phyloP scores from a whole-genome alignment of 2,113 vertebrate genomes.

The Rhombomys opimus region DNA sequence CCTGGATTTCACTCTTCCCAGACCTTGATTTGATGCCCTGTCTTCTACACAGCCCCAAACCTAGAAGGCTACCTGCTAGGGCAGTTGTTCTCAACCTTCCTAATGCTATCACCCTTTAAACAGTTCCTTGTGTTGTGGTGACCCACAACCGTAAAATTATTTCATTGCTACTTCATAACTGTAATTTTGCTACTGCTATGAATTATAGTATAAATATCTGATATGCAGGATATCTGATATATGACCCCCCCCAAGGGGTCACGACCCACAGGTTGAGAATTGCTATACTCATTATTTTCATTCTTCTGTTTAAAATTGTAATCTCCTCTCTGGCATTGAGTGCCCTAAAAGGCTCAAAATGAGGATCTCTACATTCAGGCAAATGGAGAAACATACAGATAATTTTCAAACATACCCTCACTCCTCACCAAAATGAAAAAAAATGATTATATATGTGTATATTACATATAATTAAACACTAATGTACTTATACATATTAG shows the following conservation, averaged over 20 bases:
- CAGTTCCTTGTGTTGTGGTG: not conserved
- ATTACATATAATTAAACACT: no score
- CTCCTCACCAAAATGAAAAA: not conserved
- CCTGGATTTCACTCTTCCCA: not conserved
- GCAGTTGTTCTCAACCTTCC: not conserved
- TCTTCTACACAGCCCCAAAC: not conserved
- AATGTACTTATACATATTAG: not conserved
- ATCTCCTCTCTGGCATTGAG: not conserved
- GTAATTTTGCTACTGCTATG: not conserved
- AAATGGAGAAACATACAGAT: conserved; percentile 3
- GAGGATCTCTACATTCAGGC: conserved; percentile 1
- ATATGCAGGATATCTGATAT: not conserved
- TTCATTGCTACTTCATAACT: not conserved
- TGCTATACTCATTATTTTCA: not conserved
- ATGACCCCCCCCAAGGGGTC: not conserved
- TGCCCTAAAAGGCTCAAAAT: not conserved
- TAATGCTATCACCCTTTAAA: not conserved
- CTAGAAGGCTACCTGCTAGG: not conserved
- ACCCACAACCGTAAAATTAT: not conserved
- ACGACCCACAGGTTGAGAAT: not conserved
- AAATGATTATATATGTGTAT: not conserved
- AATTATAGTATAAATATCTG: not conserved
- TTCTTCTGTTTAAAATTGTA: not conserved
- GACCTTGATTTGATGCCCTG: not conserved
- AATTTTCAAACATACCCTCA: not conserved